These are phyloP conservation scores for Ramphastos sulfuratus DNA, from an alignment of 2,113 vertebrate genomes.

Conservation along the genomic window DNA sequence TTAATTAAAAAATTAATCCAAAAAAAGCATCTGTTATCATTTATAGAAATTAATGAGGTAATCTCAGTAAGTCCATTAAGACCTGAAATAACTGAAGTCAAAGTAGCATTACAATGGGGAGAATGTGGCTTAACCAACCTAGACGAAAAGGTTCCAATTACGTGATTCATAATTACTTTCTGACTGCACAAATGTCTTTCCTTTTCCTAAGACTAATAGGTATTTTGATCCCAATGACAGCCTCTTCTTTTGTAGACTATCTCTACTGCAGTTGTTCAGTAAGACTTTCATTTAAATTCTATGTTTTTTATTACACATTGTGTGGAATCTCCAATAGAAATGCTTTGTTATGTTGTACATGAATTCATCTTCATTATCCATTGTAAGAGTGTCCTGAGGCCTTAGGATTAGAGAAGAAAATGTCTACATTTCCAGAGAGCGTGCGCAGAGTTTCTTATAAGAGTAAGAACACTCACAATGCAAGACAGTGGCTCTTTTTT, in stretches of 20 bases:
- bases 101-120: not conserved
- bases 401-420: not conserved
- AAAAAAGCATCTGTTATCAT: not conserved
- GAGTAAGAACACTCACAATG: not conserved
- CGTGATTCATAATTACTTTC: not conserved
- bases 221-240: not conserved
- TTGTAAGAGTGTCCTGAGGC: not conserved
- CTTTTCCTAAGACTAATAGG: not conserved
- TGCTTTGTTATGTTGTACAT: not conserved
- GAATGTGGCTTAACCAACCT: not conserved
- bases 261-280: not conserved
- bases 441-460: not conserved
- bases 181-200: not conserved
- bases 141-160: not conserved
- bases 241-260: not conserved
- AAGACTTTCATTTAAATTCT: not conserved
- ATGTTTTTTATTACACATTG: not conserved
- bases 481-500: rapidly evolving
- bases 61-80: not conserved
- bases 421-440: not conserved
- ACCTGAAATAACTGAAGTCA: not conserved
- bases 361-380: not conserved
- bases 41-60: not conserved
- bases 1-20: not conserved
- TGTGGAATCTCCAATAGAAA: not conserved